phyloP scores from a whole-genome alignment of 1,140 invertebrate genomes.

The Euwallacea similis region DNA sequence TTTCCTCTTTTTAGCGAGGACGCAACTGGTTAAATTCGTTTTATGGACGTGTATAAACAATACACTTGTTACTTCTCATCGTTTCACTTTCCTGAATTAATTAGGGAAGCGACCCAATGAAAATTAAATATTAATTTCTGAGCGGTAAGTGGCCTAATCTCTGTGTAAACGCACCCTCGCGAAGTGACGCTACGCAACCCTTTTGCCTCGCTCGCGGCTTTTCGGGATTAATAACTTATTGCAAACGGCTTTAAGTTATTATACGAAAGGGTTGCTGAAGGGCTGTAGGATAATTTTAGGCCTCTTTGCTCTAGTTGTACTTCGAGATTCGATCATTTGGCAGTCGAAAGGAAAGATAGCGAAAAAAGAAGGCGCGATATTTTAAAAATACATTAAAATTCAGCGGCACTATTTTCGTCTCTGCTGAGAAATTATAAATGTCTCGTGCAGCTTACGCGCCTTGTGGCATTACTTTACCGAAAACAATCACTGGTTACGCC shows the following conservation, averaged over 20 bases:
- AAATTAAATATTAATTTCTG: slow-evolving; percentile 30
- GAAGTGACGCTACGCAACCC: slow-evolving; percentile 24
- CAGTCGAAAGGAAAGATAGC: too few relatives aligned
- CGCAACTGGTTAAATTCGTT: slow-evolving; percentile 11
- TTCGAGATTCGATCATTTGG: too few relatives aligned
- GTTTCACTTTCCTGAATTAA: slow-evolving; percentile 13
- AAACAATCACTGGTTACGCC: too few relatives aligned
- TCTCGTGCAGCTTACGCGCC: too few relatives aligned
- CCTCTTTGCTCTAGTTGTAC: neutral
- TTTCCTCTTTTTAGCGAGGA: slow-evolving; percentile 11
- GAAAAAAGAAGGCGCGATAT: too few relatives aligned
- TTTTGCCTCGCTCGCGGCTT: slow-evolving; percentile 25
- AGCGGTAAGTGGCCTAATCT: slow-evolving; percentile 22
- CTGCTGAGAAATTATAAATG: too few relatives aligned
- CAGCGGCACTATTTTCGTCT: too few relatives aligned
- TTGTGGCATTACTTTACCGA: too few relatives aligned
- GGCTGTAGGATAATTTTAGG: neutral
- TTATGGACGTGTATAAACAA: neutral
- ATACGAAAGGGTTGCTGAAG: slow-evolving; percentile 9
- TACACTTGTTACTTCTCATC: slow-evolving; percentile 18
- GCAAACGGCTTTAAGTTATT: slow-evolving; percentile 27
- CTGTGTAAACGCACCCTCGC: slow-evolving; percentile 16
- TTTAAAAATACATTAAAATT: too few relatives aligned
- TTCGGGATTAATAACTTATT: slow-evolving; percentile 28
- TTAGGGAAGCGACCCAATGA: neutral